Evolutionary conservation across 2,113 vertebrate genomes (phyloP).

Genomic region (Spea bombifrons): DNA sequence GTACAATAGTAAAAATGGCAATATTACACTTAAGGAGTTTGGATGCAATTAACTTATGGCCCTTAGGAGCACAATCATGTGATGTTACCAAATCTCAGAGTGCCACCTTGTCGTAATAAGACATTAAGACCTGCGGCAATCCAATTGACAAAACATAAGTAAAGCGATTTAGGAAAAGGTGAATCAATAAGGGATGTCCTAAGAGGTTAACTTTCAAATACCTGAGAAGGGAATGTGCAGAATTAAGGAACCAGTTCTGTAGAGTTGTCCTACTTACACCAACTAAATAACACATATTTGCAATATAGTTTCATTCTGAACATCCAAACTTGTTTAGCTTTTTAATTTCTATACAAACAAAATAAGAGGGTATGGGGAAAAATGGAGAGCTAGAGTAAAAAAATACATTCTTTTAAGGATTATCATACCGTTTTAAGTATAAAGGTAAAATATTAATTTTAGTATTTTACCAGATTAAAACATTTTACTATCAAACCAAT

Average conservation of each 20-base stretch:
- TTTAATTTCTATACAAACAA: conserved; percentile 27
- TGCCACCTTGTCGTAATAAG: conserved; percentile 19
- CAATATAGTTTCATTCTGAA: conserved; percentile 20
- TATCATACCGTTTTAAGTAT: conserved; percentile 28
- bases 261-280: conserved; percentile 37
- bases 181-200: conserved; percentile 25
- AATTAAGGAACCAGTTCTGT: conserved; percentile 42
- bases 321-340: conserved; percentile 39
- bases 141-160: background rate
- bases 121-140: conserved; percentile 10
- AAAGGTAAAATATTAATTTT: conserved; percentile 36
- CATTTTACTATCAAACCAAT: conserved; percentile 32
- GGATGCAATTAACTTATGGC: conserved; percentile 14
- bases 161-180: conserved; percentile 5
- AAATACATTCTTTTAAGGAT: conserved; percentile 47
- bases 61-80: conserved; percentile 17
- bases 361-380: conserved; percentile 16
- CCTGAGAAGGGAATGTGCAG: conserved; percentile 50
- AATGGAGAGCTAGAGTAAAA: conserved; percentile 40
- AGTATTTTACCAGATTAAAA: conserved; percentile 37
- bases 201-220: conserved; percentile 40
- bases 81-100: conserved; percentile 36
- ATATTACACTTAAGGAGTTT: conserved; percentile 32
- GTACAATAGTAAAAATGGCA: conserved; percentile 14
- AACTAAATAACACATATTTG: conserved; percentile 32